A percentile compares a stretch with the other conserved stretches of the same genome.
Conservation (phyloP, 2,888 invertebrate genomes). For the Rhagium mordax region DNA sequence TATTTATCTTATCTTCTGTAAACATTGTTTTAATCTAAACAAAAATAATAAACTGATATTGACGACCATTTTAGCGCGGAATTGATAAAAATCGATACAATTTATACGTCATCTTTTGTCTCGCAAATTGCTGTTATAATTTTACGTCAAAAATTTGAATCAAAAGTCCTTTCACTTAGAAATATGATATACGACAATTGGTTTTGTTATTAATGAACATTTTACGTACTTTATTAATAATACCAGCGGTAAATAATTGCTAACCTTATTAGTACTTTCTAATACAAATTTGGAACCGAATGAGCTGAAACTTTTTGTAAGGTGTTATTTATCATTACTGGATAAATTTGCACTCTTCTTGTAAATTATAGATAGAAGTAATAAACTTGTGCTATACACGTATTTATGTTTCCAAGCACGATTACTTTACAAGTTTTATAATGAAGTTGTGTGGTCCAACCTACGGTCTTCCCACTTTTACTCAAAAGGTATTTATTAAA, state of each 20-base stretch:
- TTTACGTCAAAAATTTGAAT: neutral
- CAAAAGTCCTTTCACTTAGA: neutral
- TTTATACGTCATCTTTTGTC: too few relatives aligned
- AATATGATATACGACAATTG: neutral
- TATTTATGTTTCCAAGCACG: neutral
- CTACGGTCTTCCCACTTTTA: neutral
- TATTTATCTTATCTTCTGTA: neutral
- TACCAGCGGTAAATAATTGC: neutral
- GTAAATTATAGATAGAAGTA: too few relatives aligned
- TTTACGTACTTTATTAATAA: neutral
- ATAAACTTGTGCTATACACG: neutral
- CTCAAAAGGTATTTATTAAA: neutral
- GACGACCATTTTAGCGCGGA: neutral
- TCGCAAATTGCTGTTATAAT: too few relatives aligned
- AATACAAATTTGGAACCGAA: neutral
- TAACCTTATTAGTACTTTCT: neutral
- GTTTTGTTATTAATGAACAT: neutral
- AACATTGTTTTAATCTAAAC: neutral
- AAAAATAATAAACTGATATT: neutral
- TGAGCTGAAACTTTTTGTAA: neutral
- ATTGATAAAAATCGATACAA: too few relatives aligned
- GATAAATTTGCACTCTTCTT: neutral
- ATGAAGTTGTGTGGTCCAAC: neutral
- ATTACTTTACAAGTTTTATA: neutral
- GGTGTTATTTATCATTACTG: neutral